Evolutionary conservation across 2,888 invertebrate species (phyloP).

Genomic region (Crematogaster levior): DNA sequence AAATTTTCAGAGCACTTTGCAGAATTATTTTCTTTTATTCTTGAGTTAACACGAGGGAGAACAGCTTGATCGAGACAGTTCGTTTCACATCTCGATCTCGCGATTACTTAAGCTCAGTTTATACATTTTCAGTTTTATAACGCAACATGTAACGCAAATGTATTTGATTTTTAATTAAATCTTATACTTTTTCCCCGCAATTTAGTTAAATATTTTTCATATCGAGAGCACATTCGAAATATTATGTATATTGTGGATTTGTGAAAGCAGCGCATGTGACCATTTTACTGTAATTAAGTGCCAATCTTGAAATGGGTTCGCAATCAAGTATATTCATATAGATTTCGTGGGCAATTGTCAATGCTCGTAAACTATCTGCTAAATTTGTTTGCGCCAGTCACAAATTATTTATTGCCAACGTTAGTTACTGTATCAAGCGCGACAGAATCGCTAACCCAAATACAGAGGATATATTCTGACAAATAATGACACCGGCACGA

Average conservation of each 20-base stretch:
- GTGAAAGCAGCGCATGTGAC: neutral
- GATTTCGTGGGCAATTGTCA: slow-evolving; percentile 44
- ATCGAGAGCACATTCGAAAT: neutral
- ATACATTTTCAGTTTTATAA: neutral
- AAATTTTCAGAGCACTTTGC: neutral
- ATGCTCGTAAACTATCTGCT: slow-evolving; percentile 39
- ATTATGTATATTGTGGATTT: slow-evolving; percentile 18
- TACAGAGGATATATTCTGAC: slow-evolving; percentile 21
- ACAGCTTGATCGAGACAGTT: neutral
- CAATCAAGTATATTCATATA: slow-evolving; percentile 49
- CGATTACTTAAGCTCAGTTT: neutral
- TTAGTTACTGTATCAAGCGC: slow-evolving; percentile 45
- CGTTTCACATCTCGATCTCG: neutral
- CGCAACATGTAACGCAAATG: too few species aligned
- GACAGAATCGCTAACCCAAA: slow-evolving; percentile 11
- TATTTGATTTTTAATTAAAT: slow-evolving; percentile 6
- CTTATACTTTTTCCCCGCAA: neutral
- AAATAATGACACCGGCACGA: slow-evolving; percentile 43
- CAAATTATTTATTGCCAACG: slow-evolving; percentile 34
- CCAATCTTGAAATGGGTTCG: slow-evolving; percentile 48
- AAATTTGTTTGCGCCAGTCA: slow-evolving; percentile 50
- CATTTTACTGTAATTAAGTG: slow-evolving; percentile 40
- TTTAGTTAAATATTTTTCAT: neutral
- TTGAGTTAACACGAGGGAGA: neutral
- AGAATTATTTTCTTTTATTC: neutral